Evolutionary conservation across 2,888 invertebrate species (phyloP).

Genomic region (Acrobasis suavella): DNA sequence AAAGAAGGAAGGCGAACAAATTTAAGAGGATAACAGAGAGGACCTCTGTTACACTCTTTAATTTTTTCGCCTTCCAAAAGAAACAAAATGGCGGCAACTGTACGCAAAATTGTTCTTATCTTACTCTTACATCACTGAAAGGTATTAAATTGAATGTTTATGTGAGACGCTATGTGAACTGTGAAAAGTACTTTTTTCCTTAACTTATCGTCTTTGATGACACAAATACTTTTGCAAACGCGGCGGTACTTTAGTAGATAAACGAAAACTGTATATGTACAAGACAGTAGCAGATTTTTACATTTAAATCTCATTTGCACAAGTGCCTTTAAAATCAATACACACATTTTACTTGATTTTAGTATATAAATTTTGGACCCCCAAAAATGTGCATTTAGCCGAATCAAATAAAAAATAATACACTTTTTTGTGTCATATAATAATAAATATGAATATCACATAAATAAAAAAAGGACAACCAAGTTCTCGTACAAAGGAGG

Average conservation of each 20-base stretch:
- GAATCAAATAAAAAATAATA: neutral
- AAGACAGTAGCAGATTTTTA: neutral
- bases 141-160: slow-evolving; percentile 54
- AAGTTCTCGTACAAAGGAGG: no score
- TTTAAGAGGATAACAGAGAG: no score
- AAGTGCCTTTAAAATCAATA: neutral
- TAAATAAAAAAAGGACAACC: no score
- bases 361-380: neutral
- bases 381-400: neutral
- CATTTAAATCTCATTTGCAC: neutral
- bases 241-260: slow-evolving; percentile 1
- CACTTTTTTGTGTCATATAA: no score
- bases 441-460: no score
- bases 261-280: neutral
- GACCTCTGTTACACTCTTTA: slow-evolving; percentile 31
- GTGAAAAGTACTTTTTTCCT: slow-evolving; percentile 22
- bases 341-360: neutral
- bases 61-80: slow-evolving; percentile 18
- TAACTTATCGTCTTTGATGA: slow-evolving; percentile 12
- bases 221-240: slow-evolving; percentile 6
- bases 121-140: slow-evolving; percentile 46
- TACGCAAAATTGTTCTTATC: slow-evolving; percentile 59
- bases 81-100: slow-evolving; percentile 42
- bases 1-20: no score
- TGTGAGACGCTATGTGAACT: slow-evolving; percentile 33